Conservation (phyloP, 2,888 invertebrate genomes). For the Parochlus steinenii region DNA sequence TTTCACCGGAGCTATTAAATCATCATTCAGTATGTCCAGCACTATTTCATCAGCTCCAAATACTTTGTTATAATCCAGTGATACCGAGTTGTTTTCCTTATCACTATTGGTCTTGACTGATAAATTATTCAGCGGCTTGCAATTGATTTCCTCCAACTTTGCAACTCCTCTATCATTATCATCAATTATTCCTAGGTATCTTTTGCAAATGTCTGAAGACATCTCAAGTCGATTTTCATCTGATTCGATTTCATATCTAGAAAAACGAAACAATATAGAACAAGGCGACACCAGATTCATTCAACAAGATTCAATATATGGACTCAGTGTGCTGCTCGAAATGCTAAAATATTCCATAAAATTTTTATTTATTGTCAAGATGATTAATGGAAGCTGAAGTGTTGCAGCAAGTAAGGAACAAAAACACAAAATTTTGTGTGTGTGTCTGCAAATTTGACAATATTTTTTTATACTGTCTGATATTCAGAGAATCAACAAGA, state of each 20-base stretch:
- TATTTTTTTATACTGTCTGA: no score
- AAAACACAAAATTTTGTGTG: no score
- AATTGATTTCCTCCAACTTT: slow-evolving; percentile 17
- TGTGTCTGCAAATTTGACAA: no score
- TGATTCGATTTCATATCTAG: slow-evolving; percentile 86
- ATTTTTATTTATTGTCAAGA: no score
- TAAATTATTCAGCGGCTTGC: slow-evolving; percentile 6
- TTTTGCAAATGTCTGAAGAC: slow-evolving; percentile 45
- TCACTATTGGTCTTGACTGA: slow-evolving; percentile 4
- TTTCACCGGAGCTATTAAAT: slow-evolving; percentile 46
- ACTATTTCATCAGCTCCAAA: slow-evolving; percentile 45
- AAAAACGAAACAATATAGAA: no score
- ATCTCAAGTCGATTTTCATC: slow-evolving; percentile 72
- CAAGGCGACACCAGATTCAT: no score
- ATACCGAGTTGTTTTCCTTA: no score
- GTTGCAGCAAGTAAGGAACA: neutral
- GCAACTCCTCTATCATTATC: slow-evolving; percentile 18
- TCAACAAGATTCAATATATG: no score
- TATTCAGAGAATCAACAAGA: no score
- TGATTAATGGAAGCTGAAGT: neutral
- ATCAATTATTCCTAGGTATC: slow-evolving; percentile 30
- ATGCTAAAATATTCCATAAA: no score
- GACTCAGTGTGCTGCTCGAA: no score
- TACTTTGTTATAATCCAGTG: slow-evolving; percentile 33
- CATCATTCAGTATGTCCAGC: slow-evolving; percentile 49